Base-by-base conservation (phyloP, 2,888 invertebrate species). In the Nomada hirtipes region DNA sequence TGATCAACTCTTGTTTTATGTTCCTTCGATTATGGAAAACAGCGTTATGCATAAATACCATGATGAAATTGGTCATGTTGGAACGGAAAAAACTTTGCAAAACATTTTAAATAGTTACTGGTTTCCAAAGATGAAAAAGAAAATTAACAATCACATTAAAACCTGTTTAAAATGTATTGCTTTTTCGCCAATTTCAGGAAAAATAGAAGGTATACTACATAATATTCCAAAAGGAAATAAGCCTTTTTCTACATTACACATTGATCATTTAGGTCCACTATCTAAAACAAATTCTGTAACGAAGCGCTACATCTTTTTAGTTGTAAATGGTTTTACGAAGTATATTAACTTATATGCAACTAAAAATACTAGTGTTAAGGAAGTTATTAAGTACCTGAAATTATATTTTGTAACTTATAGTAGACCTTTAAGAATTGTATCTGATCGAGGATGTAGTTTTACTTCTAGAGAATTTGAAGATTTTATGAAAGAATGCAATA, bases 371-470 rank as follows among this genome's bases (percentile, higher is more conserved):
- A 44, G 26, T 36, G n/a, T 63, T 4, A n/a, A 55, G 1, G 88
- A 90, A 36, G 87, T 73, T 4, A 86, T 89, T 15, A 70, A 82
- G 18, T 74, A 68, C 15, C 29, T 91, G 10, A 68, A 64, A n/a
- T 55, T 63, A 26, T 89, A 89, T 81, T 88, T 81, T 88, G 42
- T 59, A 0, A 69, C 36, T 59, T 90, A 87, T 53, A 86, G 84
- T 65, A 78, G 76, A 47, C 89, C 91, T 1, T 57, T 44, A 10
- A 26, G 63, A 26, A 71, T 90, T 13, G 82, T 90, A 18, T 82
- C 86, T 4, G 91, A 92, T 71, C 65, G 91, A 61, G 91, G 92
- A 11, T 86, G 84, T 23, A 83, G 85, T 60, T 91, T 92, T 74
- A 91, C 90, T 10, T 88, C 88, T 1, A 59, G 72, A 2, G 68